Conservation (phyloP, 1,140 invertebrate genomes). For the Euschistus heros region DNA sequence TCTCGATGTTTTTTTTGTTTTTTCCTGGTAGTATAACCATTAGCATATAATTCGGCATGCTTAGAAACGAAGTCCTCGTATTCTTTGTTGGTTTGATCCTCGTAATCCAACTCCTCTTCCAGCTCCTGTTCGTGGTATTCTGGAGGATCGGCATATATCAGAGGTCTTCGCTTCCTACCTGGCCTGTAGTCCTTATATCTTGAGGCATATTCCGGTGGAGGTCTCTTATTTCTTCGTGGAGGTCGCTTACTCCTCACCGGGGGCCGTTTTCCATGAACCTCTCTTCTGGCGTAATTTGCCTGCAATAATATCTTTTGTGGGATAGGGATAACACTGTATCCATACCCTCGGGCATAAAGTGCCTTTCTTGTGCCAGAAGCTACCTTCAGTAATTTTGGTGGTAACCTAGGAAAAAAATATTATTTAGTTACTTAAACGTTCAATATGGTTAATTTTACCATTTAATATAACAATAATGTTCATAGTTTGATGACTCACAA, state of each 20-base stretch:
- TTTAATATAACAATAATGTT: too few species aligned
- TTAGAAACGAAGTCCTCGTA: constrained; percentile 12
- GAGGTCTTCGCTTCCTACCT: neutral
- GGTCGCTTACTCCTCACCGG: neutral
- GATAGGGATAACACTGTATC: constrained; percentile 13
- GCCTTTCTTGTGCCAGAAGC: constrained; percentile 9
- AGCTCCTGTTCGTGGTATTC: constrained; percentile 10
- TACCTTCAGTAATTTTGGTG: constrained; percentile 16
- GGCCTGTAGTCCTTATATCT: constrained; percentile 5
- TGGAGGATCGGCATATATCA: neutral
- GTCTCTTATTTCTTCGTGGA: neutral
- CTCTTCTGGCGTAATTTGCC: neutral
- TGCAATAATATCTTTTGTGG: constrained; percentile 10
- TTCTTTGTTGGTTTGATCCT: constrained; percentile 3
- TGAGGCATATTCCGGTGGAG: neutral
- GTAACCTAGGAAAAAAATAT: neutral
- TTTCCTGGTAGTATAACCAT: neutral
- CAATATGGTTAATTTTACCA: too few species aligned
- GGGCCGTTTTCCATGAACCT: neutral
- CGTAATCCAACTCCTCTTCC: constrained; percentile 12
- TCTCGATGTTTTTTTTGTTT: neutral
- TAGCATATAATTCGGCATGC: neutral
- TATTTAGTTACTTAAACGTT: too few species aligned
- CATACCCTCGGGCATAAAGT: constrained; percentile 11
- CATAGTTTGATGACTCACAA: too few species aligned